Evolutionary conservation across 2,113 vertebrate genomes (phyloP).

Genomic region (Prietella phreatophila): DNA sequence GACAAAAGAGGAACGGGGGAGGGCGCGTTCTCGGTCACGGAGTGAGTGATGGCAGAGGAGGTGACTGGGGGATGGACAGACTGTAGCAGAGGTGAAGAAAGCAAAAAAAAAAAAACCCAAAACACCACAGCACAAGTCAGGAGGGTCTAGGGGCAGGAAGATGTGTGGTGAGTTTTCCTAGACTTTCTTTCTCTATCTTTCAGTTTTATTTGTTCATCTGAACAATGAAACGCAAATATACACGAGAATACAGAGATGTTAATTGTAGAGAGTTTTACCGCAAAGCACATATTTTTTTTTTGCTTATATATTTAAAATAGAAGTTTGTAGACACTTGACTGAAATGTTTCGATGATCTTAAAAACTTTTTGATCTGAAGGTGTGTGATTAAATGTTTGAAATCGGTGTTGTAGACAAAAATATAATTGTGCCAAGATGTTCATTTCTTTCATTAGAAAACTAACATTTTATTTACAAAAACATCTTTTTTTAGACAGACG

Average conservation of each 20-base stretch:
- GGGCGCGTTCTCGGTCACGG: slow-evolving; percentile 32
- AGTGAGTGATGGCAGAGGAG: slow-evolving; percentile 49
- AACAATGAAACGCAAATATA: not conserved
- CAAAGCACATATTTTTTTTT: not conserved
- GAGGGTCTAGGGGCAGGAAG: not conserved
- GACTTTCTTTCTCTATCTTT: not conserved
- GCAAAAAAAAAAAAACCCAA: not conserved
- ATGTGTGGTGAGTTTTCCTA: slow-evolving; percentile 8
- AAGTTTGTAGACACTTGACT: no score
- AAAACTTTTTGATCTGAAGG: no score
- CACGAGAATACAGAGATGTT: not conserved
- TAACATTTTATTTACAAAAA: no score
- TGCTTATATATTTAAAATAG: no score
- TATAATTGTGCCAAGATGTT: no score
- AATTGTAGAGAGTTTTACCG: not conserved
- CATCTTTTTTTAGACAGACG: no score
- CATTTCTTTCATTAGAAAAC: no score
- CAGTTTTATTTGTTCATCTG: not conserved
- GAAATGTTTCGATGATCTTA: no score
- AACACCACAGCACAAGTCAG: not conserved
- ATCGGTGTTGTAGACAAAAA: no score
- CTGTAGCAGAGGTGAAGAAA: not conserved
- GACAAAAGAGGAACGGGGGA: slow-evolving; percentile 27
- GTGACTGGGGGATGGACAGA: slow-evolving; percentile 32
- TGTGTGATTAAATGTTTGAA: no score